Conservation (phyloP, 1,140 invertebrate genomes). For the Zophobas morio region DNA sequence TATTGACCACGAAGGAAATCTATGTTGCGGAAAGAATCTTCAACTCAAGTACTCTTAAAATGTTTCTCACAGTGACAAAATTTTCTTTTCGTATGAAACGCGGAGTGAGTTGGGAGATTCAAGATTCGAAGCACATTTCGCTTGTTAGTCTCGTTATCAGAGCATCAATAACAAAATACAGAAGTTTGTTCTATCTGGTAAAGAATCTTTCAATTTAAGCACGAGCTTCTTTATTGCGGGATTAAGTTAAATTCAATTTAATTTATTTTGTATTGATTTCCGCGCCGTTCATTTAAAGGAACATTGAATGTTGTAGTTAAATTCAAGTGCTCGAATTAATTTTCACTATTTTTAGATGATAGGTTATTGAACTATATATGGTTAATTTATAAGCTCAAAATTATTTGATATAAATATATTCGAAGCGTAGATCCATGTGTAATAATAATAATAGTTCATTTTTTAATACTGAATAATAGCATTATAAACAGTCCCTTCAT, state of each 20-base stretch:
- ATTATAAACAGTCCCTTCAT: too few relatives aligned
- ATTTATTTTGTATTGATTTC: slow-evolving; percentile 30
- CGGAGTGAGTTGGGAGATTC: slow-evolving; percentile 5
- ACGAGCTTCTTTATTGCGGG: slow-evolving; percentile 10
- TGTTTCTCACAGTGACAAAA: slow-evolving; percentile 2
- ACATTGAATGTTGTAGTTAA: neutral
- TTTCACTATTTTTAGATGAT: neutral
- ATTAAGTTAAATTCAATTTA: slow-evolving; percentile 40
- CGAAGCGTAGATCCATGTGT: too few relatives aligned
- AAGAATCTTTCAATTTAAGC: slow-evolving; percentile 31
- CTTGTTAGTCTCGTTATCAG: slow-evolving; percentile 36
- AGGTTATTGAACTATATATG: neutral
- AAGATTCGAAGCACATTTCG: slow-evolving; percentile 12
- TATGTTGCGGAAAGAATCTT: neutral
- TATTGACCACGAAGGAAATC: slow-evolving; percentile 2
- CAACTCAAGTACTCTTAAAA: slow-evolving; percentile 7
- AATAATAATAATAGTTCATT: too few relatives aligned
- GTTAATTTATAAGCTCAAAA: too few relatives aligned
- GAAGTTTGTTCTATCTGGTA: slow-evolving; percentile 18
- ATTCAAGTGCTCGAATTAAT: neutral
- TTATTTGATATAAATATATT: too few relatives aligned
- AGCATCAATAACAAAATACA: slow-evolving; percentile 37
- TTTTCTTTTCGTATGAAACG: slow-evolving; percentile 7
- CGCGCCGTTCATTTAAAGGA: neutral
- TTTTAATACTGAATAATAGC: too few relatives aligned